Conservation (phyloP, 2,113 vertebrate species). For the Agapornis roseicollis region DNA sequence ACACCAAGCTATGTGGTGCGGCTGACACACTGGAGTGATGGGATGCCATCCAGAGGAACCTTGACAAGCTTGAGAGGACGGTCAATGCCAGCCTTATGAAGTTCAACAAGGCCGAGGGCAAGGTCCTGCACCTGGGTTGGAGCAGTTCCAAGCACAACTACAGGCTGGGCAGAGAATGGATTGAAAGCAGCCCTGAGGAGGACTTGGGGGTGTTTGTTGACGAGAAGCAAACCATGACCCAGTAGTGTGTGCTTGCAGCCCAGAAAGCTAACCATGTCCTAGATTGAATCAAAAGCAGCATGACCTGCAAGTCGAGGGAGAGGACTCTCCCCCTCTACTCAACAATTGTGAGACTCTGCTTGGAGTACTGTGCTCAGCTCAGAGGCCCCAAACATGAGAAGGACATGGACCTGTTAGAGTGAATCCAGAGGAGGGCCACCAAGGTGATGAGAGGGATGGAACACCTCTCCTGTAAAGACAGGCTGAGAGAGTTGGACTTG, state of each 20-base stretch:
- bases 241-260: background rate
- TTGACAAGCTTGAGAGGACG: background rate
- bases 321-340: background rate
- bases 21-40: background rate
- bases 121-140: too few species aligned
- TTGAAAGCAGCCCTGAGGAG: background rate
- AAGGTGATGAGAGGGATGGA: background rate
- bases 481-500: background rate
- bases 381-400: too few species aligned
- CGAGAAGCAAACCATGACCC: background rate
- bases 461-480: background rate
- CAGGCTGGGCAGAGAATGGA: background rate
- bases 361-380: too few species aligned
- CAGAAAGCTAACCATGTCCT: background rate
- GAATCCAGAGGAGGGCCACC: background rate
- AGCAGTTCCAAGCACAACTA: background rate
- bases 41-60: background rate
- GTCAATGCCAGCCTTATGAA: background rate
- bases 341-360: background rate
- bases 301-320: background rate
- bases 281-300: too few species aligned
- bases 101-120: background rate
- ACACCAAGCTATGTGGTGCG: background rate
- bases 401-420: too few species aligned
- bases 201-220: background rate